Evolutionary conservation across 2,797 vertebrate genomes (phyloP).

Genomic region (Fistularia tabacaria): DNA sequence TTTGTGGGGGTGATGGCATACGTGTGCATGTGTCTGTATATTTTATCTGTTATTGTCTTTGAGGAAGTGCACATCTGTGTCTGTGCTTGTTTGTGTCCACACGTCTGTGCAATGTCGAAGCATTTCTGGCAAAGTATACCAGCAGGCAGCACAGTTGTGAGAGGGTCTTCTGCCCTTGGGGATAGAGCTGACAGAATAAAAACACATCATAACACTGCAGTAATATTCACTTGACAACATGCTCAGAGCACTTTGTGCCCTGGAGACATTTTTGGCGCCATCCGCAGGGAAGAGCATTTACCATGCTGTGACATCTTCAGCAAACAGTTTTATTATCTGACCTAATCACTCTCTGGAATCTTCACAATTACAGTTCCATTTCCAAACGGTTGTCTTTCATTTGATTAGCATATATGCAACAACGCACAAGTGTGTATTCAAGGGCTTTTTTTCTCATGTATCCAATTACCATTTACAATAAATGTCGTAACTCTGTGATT

Average conservation of each 20-base stretch:
- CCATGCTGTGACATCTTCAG: slow-evolving; percentile 38
- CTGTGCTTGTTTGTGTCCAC: slow-evolving; percentile 15
- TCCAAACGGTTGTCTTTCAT: no score
- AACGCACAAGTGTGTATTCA: no score
- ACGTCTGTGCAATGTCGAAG: slow-evolving; percentile 35
- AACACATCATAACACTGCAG: slow-evolving; percentile 65
- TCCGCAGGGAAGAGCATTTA: slow-evolving; percentile 40
- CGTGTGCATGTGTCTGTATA: slow-evolving; percentile 9
- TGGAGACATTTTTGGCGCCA: slow-evolving; percentile 46
- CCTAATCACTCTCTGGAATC: slow-evolving; percentile 28
- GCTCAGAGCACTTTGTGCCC: slow-evolving; percentile 56
- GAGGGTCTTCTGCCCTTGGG: slow-evolving; percentile 53
- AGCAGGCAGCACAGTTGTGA: slow-evolving; percentile 56
- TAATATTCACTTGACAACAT: slow-evolving; percentile 66
- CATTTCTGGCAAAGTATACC: slow-evolving; percentile 50
- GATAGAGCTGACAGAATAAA: slow-evolving; percentile 66
- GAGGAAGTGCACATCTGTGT: slow-evolving; percentile 11
- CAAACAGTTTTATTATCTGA: slow-evolving; percentile 28
- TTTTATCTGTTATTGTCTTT: slow-evolving; percentile 5
- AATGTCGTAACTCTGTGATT: no score
- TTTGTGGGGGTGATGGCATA: slow-evolving; percentile 50
- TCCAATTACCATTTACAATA: no score
- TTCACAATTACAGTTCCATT: no score
- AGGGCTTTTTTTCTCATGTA: no score
- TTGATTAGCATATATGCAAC: no score